These are phyloP conservation scores for Agonum fuliginosum DNA, from an alignment of 2,888 invertebrate genomes.

Conservation along the genomic window DNA sequence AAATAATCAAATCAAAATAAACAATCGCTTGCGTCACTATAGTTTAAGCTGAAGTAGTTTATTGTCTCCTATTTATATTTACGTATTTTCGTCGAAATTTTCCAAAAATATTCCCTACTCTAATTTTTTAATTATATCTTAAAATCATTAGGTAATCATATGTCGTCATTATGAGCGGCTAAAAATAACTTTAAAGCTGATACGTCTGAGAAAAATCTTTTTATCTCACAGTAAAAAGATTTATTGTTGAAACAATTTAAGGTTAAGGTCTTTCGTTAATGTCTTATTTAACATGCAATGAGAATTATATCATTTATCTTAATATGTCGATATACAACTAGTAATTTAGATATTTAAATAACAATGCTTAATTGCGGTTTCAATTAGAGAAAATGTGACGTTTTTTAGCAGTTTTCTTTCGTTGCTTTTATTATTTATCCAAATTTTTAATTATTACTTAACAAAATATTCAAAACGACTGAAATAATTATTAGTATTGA, in stretches of 20 bases:
- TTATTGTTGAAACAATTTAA: neutral
- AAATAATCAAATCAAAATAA: too few relatives aligned
- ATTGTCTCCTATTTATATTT: too few relatives aligned
- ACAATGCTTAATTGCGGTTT: neutral
- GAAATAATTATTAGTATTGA: too few relatives aligned
- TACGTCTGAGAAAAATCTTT: neutral
- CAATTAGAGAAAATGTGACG: neutral
- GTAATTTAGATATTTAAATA: conserved; percentile 33
- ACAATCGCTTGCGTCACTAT: too few relatives aligned
- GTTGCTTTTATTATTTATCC: too few relatives aligned
- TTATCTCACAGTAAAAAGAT: neutral
- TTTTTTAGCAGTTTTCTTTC: too few relatives aligned
- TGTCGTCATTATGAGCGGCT: neutral
- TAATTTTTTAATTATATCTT: too few relatives aligned
- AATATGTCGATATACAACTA: neutral
- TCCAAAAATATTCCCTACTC: too few relatives aligned
- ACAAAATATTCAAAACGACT: too few relatives aligned
- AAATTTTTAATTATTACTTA: too few relatives aligned
- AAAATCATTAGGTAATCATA: too few relatives aligned
- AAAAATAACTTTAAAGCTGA: neutral
- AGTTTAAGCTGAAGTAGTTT: too few relatives aligned
- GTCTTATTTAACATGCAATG: neutral
- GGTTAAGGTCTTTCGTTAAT: conserved; percentile 2
- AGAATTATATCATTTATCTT: conserved; percentile 7
- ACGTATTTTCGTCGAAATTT: neutral